Percentiles rank a stretch among this genome's conserved stretches.
Evolutionary conservation across 2,888 invertebrate genomes (phyloP).

Genomic region (Ennomos quercinarius): DNA sequence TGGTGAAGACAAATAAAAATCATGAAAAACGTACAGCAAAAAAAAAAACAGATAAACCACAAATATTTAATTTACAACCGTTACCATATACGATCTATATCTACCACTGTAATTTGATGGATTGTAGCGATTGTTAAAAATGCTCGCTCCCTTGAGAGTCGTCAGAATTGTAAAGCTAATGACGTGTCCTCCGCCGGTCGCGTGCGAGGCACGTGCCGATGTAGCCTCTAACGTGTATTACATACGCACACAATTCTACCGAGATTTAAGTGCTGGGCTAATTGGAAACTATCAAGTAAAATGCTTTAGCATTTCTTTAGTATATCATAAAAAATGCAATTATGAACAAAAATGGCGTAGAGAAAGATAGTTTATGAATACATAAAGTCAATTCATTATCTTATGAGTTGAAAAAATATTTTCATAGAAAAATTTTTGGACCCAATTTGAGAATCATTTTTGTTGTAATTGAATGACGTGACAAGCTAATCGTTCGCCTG

Average conservation of each 20-base stretch:
- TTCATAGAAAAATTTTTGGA: too few species aligned
- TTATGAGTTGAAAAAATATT: too few species aligned
- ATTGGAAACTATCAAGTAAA: slow-evolving; percentile 26
- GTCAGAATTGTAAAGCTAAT: slow-evolving; percentile 65
- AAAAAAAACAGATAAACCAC: too few species aligned
- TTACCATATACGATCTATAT: slow-evolving; percentile 33
- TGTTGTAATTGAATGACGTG: too few species aligned
- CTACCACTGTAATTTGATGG: slow-evolving; percentile 41
- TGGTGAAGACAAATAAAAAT: too few species aligned
- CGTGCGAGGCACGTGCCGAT: slow-evolving; percentile 75
- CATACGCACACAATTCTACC: slow-evolving; percentile 33
- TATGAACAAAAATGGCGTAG: too few species aligned
- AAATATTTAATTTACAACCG: slow-evolving; percentile 22
- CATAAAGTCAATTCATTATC: too few species aligned
- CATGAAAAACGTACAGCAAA: too few species aligned
- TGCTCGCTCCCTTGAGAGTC: slow-evolving; percentile 61
- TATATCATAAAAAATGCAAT: too few species aligned
- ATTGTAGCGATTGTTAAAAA: slow-evolving; percentile 40
- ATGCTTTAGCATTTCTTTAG: not conserved
- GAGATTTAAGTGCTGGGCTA: slow-evolving; percentile 45
- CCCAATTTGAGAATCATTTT: too few species aligned
- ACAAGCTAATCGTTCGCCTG: too few species aligned
- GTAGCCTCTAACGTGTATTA: slow-evolving; percentile 63
- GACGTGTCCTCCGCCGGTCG: slow-evolving; percentile 72
- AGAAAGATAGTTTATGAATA: too few species aligned